phyloP scores from a whole-genome alignment of 37 sponge, comb jelly and placozoan species.

The Hormiphora californensis region DNA sequence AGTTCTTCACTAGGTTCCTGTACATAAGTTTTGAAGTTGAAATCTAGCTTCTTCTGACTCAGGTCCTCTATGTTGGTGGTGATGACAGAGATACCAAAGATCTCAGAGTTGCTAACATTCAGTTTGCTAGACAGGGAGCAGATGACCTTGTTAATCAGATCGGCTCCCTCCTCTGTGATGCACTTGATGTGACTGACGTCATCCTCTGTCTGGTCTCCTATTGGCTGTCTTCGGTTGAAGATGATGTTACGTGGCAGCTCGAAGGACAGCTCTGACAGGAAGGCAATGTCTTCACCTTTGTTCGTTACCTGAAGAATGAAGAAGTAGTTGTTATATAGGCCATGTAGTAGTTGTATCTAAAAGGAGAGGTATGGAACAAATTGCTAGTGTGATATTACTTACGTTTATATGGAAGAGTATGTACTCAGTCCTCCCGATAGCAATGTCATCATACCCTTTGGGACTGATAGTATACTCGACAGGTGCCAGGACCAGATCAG shows the following conservation, averaged over 20 bases:
- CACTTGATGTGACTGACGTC: constrained; percentile 4
- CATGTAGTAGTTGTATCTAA: too few species aligned
- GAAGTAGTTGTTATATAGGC: too few species aligned
- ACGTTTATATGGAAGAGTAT: not conserved
- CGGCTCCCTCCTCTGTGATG: not conserved
- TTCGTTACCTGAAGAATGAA: not conserved
- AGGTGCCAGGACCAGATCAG: not conserved
- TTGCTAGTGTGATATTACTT: too few species aligned
- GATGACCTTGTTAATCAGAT: constrained; percentile 16
- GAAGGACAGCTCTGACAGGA: not conserved
- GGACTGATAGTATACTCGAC: not conserved
- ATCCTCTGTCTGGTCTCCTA: not conserved
- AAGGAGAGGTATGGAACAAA: too few species aligned
- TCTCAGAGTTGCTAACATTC: not conserved
- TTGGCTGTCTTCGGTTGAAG: not conserved
- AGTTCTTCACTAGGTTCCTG: not conserved
- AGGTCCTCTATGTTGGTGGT: constrained; percentile 19
- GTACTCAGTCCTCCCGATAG: not conserved
- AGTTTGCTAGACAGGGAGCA: not conserved
- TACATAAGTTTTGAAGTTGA: not conserved
- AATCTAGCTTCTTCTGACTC: not conserved
- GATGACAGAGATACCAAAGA: not conserved
- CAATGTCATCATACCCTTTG: constrained; percentile 10
- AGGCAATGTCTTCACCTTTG: not conserved
- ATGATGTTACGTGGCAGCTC: not conserved